Evolutionary conservation across 2,888 invertebrate species (phyloP).

Genomic region (Lepidochitona cinerea): DNA sequence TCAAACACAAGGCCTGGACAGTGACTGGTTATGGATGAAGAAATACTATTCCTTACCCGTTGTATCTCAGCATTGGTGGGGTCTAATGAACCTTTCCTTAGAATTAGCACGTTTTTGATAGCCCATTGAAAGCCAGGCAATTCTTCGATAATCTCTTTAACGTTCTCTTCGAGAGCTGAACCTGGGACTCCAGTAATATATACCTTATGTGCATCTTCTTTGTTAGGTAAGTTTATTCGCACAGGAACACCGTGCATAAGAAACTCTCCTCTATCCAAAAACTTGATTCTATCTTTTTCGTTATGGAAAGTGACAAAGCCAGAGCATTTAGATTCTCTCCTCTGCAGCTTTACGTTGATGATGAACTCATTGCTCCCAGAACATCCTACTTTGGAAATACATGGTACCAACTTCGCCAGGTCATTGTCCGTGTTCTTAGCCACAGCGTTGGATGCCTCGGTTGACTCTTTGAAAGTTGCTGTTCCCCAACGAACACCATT

Average conservation of each 20-base stretch:
- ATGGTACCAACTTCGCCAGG: not conserved
- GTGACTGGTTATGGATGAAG: not conserved
- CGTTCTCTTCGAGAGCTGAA: slow-evolving; percentile 29
- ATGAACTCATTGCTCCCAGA: not conserved
- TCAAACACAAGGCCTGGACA: not conserved
- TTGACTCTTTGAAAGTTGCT: slow-evolving; percentile 32
- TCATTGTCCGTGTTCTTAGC: not conserved
- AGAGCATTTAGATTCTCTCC: slow-evolving; percentile 43
- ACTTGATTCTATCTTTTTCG: slow-evolving; percentile 25
- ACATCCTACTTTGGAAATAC: not conserved
- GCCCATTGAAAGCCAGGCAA: not conserved
- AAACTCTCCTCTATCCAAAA: not conserved
- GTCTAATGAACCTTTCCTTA: not conserved
- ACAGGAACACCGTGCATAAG: slow-evolving; percentile 6
- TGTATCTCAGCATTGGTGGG: not conserved
- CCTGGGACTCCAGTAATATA: slow-evolving; percentile 18
- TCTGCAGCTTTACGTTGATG: slow-evolving; percentile 43
- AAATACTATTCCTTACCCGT: not conserved
- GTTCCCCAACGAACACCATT: slow-evolving; percentile 41
- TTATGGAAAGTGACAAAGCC: slow-evolving; percentile 39
- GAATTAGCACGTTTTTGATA: not conserved
- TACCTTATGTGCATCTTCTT: slow-evolving; percentile 6
- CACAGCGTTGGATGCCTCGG: slow-evolving; percentile 26
- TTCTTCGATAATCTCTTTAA: not conserved
- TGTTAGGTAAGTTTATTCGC: not conserved